A percentile compares a stretch with the other conserved stretches of the same genome.
phyloP scores from a whole-genome alignment of 2,888 invertebrate species.

The Apamea sordens region DNA sequence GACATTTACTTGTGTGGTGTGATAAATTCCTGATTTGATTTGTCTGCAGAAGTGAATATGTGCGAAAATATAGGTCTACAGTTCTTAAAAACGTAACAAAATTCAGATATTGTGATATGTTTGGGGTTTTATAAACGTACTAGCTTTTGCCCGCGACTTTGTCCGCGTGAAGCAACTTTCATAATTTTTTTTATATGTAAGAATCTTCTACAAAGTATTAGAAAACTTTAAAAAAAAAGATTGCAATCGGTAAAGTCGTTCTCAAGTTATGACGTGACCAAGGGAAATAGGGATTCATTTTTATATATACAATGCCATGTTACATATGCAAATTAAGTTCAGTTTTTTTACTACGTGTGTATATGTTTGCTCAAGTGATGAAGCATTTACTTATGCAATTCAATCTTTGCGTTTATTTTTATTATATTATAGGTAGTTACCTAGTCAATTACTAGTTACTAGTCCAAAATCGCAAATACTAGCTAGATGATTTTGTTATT shows the following conservation, averaged over 20 bases:
- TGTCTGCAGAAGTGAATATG: not conserved
- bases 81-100: not conserved
- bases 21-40: not conserved
- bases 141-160: no score
- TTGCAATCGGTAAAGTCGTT: no score
- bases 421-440: not conserved
- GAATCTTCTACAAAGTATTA: no score
- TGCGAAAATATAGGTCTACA: not conserved
- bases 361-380: not conserved
- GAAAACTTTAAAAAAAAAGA: no score
- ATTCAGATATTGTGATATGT: not conserved
- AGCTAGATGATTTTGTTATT: not conserved
- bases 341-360: not conserved
- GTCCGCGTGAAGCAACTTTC: no score
- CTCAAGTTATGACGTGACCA: no score
- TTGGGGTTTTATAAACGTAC: not conserved
- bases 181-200: no score
- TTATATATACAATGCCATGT: no score
- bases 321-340: not conserved
- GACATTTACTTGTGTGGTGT: not conserved
- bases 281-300: no score
- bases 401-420: constrained; percentile 12
- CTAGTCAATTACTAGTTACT: constrained; percentile 23
- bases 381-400: not conserved
- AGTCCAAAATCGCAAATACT: not conserved